Evolutionary conservation across 2,113 vertebrate genomes (phyloP), one percentile per base, ranked within the genome.

Genomic region (Brachirus orientalis): DNA sequence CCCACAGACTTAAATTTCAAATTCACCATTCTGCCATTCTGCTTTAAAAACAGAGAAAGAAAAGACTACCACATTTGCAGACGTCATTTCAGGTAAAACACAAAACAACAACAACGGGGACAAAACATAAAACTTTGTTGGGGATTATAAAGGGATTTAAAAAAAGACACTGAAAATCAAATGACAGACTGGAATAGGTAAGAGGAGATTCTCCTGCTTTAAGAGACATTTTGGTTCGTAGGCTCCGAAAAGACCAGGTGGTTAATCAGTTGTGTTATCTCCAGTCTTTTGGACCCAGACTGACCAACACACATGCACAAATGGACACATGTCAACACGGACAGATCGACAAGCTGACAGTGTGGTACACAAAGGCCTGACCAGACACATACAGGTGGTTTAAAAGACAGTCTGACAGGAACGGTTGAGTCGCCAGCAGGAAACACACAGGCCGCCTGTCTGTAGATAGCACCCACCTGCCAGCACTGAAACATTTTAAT

Each of bases 401-500:
- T 41, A 56, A 69, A 66, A 80, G 44, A 69, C 69, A 53, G 51
- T 44, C 47, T 4, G 41, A 61, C 17, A 48, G 57, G 55, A 79
- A 52, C 10, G 41, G 40, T 38, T 46, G 63, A 63, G 44, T 35
- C 33, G 51, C 18, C 54, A n/a, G 62, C 62, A 63, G 68, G 47
- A 73, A 80, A 48, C 73, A 61, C 53, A 57, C 36, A 38, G 54
- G 63, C 53, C 41, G 60, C 55, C 81, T 61, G 67, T 75, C 76
- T 77, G 84, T 37, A 61, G 77, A 80, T 72, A 75, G 75, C 43
- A 45, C 71, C 82, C 81, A 82, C 77, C 83, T 88, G 84, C 85
- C 85, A 86, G 73, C 63, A 46, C 48, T 44, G 62, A 86, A 89
- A 87, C 77, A 79, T 84, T 87, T 78, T 72, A 87, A 90, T 90